phyloP scores from a whole-genome alignment of 1,140 invertebrate genomes.

The Carposina sasakii region DNA sequence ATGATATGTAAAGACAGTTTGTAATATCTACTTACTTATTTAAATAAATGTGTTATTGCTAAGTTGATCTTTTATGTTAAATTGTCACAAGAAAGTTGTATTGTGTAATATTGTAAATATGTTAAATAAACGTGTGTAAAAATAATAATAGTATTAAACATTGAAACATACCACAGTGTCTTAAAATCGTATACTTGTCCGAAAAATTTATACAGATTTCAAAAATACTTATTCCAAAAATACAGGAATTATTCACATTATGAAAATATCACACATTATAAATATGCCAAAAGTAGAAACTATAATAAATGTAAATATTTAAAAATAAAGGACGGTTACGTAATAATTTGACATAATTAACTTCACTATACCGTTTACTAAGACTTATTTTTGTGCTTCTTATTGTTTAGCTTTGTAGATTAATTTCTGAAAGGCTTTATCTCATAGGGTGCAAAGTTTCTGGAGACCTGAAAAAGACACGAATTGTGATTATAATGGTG shows the following conservation, averaged over 20 bases:
- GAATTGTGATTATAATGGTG: too few relatives aligned
- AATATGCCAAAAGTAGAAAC: constrained; percentile 52
- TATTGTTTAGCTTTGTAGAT: constrained; percentile 24
- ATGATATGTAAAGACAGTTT: constrained; percentile 27
- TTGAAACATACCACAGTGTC: constrained; percentile 27
- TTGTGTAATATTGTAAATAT: constrained; percentile 1
- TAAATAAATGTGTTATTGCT: background rate
- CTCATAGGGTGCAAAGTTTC: constrained; percentile 12
- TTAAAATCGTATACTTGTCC: constrained; percentile 47
- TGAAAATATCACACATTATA: constrained; percentile 61
- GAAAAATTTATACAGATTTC: constrained; percentile 64
- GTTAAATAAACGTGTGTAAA: background rate
- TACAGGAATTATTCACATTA: constrained; percentile 61
- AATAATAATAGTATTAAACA: constrained; percentile 19
- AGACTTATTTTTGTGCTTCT: constrained; percentile 23
- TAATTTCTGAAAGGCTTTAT: constrained; percentile 17
- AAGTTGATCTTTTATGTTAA: background rate
- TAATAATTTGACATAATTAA: constrained; percentile 51
- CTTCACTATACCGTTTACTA: constrained; percentile 43
- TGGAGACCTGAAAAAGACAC: constrained; percentile 23
- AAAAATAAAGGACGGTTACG: constrained; percentile 54
- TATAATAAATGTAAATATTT: constrained; percentile 59
- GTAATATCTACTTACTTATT: background rate
- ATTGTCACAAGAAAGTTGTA: constrained; percentile 2
- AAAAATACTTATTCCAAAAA: constrained; percentile 62